Conservation (phyloP, 2,113 vertebrate species). For the Brachirus orientalis region DNA sequence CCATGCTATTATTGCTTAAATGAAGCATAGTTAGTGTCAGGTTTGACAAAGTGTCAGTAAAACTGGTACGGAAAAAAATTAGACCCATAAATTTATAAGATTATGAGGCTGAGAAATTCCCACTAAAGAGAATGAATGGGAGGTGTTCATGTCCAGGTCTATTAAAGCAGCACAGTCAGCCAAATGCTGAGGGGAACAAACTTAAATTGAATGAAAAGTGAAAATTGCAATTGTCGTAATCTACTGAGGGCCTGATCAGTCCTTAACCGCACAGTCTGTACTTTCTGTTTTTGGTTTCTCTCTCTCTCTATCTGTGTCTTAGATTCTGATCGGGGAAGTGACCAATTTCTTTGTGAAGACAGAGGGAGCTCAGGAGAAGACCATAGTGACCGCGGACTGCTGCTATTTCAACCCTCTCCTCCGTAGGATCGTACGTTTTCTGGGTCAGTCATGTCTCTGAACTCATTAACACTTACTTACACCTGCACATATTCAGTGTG, state of each 20-base stretch:
- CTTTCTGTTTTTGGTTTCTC: background rate
- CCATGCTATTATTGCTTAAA: constrained; percentile 9
- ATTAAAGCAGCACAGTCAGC: background rate
- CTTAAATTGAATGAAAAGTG: background rate
- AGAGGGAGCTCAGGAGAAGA: constrained; percentile 84
- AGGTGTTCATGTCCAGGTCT: too few relatives aligned
- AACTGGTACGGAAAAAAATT: background rate
- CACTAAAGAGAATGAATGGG: too few relatives aligned
- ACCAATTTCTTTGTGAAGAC: constrained; percentile 86
- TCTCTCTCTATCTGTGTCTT: constrained; percentile 24
- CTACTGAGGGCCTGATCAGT: too few relatives aligned
- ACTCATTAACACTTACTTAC: too few relatives aligned
- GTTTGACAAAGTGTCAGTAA: constrained; percentile 25
- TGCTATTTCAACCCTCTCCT: constrained; percentile 92
- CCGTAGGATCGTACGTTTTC: constrained; percentile 89
- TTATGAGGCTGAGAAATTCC: too few relatives aligned
- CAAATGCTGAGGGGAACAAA: constrained; percentile 23
- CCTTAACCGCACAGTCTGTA: too few relatives aligned
- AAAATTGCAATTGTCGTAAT: too few relatives aligned
- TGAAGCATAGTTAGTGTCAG: background rate
- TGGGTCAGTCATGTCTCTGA: constrained; percentile 81
- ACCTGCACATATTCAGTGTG: too few relatives aligned
- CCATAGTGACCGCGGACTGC: constrained; percentile 90
- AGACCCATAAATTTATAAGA: too few relatives aligned
- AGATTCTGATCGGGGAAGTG: constrained; percentile 91